Base-by-base conservation (phyloP, 2,113 vertebrate genomes). In the Lonchura striata region DNA sequence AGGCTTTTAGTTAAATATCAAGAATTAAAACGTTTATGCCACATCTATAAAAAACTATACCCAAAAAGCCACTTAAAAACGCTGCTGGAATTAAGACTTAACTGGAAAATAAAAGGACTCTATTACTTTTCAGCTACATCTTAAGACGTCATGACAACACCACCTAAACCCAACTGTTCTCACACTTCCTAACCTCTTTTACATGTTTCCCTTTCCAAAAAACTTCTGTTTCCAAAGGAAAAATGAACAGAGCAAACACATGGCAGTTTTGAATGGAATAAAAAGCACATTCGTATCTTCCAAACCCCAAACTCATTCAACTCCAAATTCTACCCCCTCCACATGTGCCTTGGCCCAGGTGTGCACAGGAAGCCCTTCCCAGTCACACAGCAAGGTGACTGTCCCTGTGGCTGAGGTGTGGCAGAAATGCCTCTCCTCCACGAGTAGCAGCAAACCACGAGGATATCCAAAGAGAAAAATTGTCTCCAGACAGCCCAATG, bases 401-500 rank as follows among this genome's bases (percentile, higher is more conserved):
- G 42, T 20, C 7, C 30, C 72, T 30, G 17, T 5, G 20, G 65
- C 17, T 44, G 65, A 37, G 44, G 7, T 22, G 20, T 2, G 53
- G 53, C 65, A 90, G 41, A 37, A 82, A 46, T 10, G 20, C 22
- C 28, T 46, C 54, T 56, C 18, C 54, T 65, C 14, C 50, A 6
- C 0, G 1, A 82, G 59, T 10, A 72, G 53, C 31, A 72, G 46
- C n/a, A 27, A 68, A 41, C 12, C 19, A 4, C 3, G 7, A 28
- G 14, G 15, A n/a, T 50, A 74, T 86, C 54, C 80, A 52, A 50
- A 44, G 1, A 74, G 10, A n/a, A 70, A 6, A 85, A n/a, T 0
- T 1, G 6, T 35, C 49, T 65, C 49, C 3, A 0, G 46, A 56
- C 41, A 49, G 14, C 35, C 21, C 4, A 1, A 2, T 8, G 0